Evolutionary conservation across 2,888 invertebrate genomes (phyloP), one percentile per base, ranked within the genome.

Genomic region (Yponomeuta sedellus): DNA sequence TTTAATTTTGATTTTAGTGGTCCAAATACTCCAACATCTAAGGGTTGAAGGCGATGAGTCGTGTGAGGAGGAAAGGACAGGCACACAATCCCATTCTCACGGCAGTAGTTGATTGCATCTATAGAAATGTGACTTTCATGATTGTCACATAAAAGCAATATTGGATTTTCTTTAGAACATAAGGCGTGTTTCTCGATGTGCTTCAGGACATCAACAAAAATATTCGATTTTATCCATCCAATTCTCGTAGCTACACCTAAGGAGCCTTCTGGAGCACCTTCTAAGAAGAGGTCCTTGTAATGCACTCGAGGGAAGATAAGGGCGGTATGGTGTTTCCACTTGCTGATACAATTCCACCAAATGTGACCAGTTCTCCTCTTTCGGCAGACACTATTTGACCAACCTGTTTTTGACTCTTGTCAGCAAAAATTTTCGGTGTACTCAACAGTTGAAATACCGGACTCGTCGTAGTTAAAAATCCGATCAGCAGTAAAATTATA

Each of bases 181-280:
- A 34, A 68, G 62, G 69, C 69, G 66, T 57, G 67, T 59, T 67
- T 66, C 68, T 69, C 68, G 68, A 71, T 69, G 67, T 71, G 71
- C 69, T 72, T 44, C 25, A 75, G 69, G 64, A 74, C 71, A 69
- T 75, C 72, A 1, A 76, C 22, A 71, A 76, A 76, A 34, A 77
- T 68, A 66, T 71, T 66, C 16, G 69, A 72, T 2, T 73, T 77
- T 74, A 75, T 76, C 76, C 76, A 76, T 6, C 74, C 74, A 66
- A 73, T 75, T 66, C 70, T 74, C 65, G 75, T 77, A 10, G 72
- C 74, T 57, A 68, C 71, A 10, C 74, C 75, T 10, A 77, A 58
- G 66, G 73, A 71, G 57, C 71, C 72, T 22, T 28, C n/a, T 62
- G 72, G 72, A 25, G 68, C 70, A 63, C 69, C 70, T 64, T 11